Percentiles rank a stretch among this genome's conserved stretches.
Conservation (phyloP, 2,888 invertebrate genomes). For the Allacma fusca region DNA sequence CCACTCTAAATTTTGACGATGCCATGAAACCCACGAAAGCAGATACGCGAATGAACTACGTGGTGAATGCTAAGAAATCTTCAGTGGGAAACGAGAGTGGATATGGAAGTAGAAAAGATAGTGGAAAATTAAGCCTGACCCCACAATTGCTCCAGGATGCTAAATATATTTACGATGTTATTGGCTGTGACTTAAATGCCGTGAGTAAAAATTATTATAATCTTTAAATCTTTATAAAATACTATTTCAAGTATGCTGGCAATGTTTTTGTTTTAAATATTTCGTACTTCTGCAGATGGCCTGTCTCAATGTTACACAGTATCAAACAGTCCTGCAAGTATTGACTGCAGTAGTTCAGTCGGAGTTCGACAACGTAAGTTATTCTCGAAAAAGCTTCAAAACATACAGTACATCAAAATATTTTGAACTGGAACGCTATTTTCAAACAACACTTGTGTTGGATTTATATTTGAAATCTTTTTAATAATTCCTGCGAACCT, state of each 20-base stretch:
- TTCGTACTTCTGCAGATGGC: background rate
- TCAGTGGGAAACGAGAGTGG: background rate
- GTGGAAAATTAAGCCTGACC: background rate
- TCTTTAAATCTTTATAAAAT: background rate
- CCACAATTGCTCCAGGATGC: background rate
- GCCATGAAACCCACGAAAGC: constrained; percentile 8
- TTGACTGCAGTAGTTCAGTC: background rate
- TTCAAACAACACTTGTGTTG: no score
- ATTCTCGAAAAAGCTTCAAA: no score
- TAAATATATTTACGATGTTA: background rate
- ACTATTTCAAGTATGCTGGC: no score
- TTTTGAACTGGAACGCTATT: no score
- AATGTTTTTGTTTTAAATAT: no score
- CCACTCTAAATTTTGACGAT: constrained; percentile 21
- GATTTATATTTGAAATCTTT: no score
- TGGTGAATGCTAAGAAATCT: background rate
- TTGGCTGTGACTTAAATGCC: background rate
- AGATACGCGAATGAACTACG: constrained; percentile 28
- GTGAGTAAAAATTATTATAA: background rate
- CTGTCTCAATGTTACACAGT: background rate
- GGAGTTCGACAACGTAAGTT: no score
- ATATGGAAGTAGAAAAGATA: background rate
- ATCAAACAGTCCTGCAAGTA: background rate
- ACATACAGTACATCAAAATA: no score
- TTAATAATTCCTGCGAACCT: no score